Evolutionary conservation across 2,888 invertebrate genomes (phyloP).

Genomic region (Candidula unifasciata): DNA sequence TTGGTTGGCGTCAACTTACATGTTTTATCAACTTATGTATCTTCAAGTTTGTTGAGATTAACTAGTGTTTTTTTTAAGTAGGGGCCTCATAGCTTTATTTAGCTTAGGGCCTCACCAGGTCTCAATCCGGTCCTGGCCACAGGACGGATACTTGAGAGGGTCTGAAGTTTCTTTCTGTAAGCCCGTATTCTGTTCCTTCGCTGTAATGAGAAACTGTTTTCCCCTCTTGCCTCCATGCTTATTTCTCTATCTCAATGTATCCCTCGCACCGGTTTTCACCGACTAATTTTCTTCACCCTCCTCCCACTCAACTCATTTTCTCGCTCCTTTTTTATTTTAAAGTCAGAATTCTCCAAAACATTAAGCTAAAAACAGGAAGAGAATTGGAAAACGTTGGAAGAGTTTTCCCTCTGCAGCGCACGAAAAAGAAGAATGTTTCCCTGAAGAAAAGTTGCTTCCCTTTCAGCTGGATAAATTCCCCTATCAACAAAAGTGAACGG

Average conservation of each 20-base stretch:
- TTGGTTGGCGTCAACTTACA: too few species aligned
- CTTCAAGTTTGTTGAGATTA: too few species aligned
- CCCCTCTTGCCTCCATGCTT: not conserved
- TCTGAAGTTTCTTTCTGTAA: not conserved
- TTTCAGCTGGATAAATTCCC: not conserved
- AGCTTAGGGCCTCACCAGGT: too few species aligned
- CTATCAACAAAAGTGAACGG: conserved; percentile 15
- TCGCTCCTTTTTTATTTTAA: not conserved
- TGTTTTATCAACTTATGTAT: not conserved
- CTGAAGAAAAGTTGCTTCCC: not conserved
- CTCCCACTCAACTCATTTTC: not conserved
- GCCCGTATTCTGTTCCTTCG: conserved; percentile 1
- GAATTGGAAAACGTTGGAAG: not conserved
- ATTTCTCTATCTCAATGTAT: not conserved
- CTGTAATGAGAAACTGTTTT: not conserved
- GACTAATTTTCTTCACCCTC: not conserved
- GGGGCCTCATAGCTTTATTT: too few species aligned
- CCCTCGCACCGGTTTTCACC: not conserved
- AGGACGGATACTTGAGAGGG: not conserved
- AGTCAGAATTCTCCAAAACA: not conserved
- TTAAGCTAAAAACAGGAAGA: not conserved
- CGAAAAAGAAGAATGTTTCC: not conserved
- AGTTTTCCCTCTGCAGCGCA: not conserved
- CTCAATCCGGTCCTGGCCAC: too few species aligned
- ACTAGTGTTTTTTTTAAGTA: too few species aligned